A percentile compares a stretch with the other conserved stretches of the same genome.
Conservation (phyloP, 2,888 invertebrate species). For the Drosophila borealis region DNA sequence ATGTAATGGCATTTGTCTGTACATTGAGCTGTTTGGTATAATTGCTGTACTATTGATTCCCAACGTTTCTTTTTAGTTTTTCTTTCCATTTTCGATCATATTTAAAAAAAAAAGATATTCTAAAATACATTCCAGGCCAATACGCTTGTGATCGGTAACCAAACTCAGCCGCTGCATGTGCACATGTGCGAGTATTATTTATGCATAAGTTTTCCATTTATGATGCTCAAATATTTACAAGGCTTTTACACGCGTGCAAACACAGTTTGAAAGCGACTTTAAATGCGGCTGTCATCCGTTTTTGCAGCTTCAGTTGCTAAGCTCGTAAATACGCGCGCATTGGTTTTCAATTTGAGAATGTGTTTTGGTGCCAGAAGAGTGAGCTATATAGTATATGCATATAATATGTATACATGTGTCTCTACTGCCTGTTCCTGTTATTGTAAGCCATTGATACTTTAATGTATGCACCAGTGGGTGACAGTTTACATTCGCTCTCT, state of each 20-base stretch:
- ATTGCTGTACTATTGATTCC: not conserved
- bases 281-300: conserved; percentile 15
- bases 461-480: conserved; percentile 62
- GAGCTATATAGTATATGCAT: conserved; percentile 15
- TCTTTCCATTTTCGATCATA: not conserved
- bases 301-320: conserved; percentile 19
- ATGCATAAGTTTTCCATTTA: conserved; percentile 31
- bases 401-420: conserved; percentile 15
- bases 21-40: conserved; percentile 33
- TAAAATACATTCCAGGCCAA: too few species aligned
- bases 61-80: not conserved
- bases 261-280: conserved; percentile 42
- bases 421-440: conserved; percentile 6
- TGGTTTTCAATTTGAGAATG: conserved; percentile 70
- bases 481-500: conserved; percentile 59
- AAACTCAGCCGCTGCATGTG: not conserved
- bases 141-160: not conserved
- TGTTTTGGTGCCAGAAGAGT: conserved; percentile 35
- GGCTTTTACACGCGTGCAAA: conserved; percentile 2
- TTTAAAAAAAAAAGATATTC: too few species aligned
- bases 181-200: conserved; percentile 18
- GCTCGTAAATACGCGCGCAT: conserved; percentile 50
- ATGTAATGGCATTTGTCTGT: conserved; percentile 38
- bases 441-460: conserved; percentile 75
- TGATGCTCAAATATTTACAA: conserved; percentile 32